Conservation (phyloP, 2,888 invertebrate genomes). For the Drosophila nigricruria region DNA sequence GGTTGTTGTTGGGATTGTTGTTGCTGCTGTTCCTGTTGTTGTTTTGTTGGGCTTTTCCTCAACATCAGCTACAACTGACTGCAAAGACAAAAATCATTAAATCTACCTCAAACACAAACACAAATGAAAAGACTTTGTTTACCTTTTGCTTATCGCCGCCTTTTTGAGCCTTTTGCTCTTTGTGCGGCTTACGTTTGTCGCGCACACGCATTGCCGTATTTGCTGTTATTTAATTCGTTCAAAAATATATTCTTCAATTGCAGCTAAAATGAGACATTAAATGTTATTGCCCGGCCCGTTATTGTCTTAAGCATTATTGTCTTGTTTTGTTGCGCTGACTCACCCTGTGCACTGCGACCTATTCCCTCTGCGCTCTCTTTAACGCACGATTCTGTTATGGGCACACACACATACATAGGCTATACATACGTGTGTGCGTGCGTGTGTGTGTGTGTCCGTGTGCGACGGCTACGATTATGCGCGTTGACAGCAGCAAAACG, state of each 20-base stretch:
- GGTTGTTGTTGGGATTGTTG: slow-evolving; percentile 3
- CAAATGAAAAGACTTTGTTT: slow-evolving; percentile 14
- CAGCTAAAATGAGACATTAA: slow-evolving; percentile 17
- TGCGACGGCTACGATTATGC: slow-evolving; percentile 75
- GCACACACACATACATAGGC: slow-evolving; percentile 9
- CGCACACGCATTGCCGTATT: slow-evolving; percentile 65
- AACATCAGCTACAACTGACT: slow-evolving; percentile 29
- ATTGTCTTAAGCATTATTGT: slow-evolving; percentile 43
- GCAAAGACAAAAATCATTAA: slow-evolving; percentile 2
- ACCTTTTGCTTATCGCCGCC: slow-evolving; percentile 39
- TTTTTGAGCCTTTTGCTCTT: slow-evolving; percentile 51
- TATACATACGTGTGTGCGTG: slow-evolving; percentile 17
- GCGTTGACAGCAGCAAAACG: slow-evolving; percentile 65
- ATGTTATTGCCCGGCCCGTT: slow-evolving; percentile 21
- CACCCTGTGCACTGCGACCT: slow-evolving; percentile 35
- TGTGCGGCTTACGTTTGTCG: slow-evolving; percentile 64
- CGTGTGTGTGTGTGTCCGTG: slow-evolving; percentile 34
- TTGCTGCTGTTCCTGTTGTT: slow-evolving; percentile 9
- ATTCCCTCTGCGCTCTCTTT: slow-evolving; percentile 30
- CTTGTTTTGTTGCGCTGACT: slow-evolving; percentile 39
- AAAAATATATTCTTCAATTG: slow-evolving; percentile 19
- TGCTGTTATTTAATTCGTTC: slow-evolving; percentile 9
- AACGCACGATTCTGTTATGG: slow-evolving; percentile 31
- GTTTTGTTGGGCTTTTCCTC: slow-evolving; percentile 27
- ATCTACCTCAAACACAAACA: too few relatives aligned